Conservation (phyloP, 2,113 vertebrate species). For the Megaleporinus macrocephalus region DNA sequence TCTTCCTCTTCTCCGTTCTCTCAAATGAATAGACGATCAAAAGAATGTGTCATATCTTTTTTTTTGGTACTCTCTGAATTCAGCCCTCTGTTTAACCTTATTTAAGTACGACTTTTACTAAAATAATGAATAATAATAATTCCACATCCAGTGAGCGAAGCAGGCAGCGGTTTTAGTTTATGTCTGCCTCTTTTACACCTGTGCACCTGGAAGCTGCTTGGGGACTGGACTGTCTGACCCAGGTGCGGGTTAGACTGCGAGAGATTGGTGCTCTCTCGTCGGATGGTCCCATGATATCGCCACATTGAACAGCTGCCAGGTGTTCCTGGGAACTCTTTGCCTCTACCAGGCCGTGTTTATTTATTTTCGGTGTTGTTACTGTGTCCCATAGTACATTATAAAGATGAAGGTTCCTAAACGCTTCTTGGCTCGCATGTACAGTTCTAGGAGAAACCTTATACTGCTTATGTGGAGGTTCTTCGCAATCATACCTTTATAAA, state of each 20-base stretch:
- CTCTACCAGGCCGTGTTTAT: constrained; percentile 52
- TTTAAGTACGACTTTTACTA: background rate
- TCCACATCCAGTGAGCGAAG: background rate
- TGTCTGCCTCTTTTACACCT: constrained; percentile 20
- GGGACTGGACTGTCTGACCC: constrained; percentile 50
- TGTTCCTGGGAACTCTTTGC: constrained; percentile 74
- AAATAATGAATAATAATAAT: background rate
- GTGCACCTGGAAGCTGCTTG: constrained; percentile 68
- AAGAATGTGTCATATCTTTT: constrained; percentile 6
- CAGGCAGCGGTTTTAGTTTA: background rate
- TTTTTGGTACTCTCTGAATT: constrained; percentile 5
- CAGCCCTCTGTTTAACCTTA: constrained; percentile 1
- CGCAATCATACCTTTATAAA: no score
- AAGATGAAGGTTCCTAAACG: background rate
- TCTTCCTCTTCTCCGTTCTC: background rate
- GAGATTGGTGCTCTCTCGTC: constrained; percentile 59
- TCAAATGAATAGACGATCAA: constrained; percentile 2
- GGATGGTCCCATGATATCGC: constrained; percentile 60
- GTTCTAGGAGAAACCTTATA: background rate
- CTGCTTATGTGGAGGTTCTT: no score
- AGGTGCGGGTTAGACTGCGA: constrained; percentile 31
- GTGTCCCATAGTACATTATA: background rate
- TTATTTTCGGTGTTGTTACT: background rate
- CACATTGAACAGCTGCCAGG: constrained; percentile 73
- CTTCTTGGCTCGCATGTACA: background rate